Percentiles rank a stretch among this genome's conserved stretches.
Evolutionary conservation across 2,797 vertebrate species (phyloP).

Genomic region (Ctenosaura bakeri): DNA sequence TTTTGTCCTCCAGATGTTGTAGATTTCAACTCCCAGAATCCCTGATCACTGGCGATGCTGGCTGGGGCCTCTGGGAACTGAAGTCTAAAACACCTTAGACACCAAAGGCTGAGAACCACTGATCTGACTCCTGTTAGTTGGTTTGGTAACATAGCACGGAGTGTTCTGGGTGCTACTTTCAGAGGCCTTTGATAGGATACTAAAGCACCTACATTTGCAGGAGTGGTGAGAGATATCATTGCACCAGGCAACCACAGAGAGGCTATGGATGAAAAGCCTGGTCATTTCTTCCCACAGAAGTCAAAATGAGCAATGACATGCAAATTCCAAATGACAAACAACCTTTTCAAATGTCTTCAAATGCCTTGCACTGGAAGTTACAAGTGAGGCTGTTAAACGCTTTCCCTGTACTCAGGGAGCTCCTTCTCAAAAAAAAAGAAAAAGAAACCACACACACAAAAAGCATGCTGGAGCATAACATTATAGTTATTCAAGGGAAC

Average conservation of each 20-base stretch:
- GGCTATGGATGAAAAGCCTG: neutral
- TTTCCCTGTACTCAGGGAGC: neutral
- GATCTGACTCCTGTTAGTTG: neutral
- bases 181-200: neutral
- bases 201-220: neutral
- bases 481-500: neutral
- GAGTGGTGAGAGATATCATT: neutral
- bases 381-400: neutral
- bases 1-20: no score
- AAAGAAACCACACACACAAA: no score
- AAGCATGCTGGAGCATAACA: neutral
- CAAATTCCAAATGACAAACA: neutral
- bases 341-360: neutral
- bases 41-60: no score
- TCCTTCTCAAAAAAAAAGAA: neutral
- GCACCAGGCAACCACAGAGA: neutral
- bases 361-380: neutral
- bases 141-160: neutral
- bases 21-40: no score
- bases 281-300: no score
- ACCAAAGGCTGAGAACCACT: no score
- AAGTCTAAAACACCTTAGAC: no score
- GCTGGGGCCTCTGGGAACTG: no score
- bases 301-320: neutral
- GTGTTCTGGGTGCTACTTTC: neutral